phyloP scores from a whole-genome alignment of 2,113 vertebrate genomes.

The Sphaerodactylus townsendi region DNA sequence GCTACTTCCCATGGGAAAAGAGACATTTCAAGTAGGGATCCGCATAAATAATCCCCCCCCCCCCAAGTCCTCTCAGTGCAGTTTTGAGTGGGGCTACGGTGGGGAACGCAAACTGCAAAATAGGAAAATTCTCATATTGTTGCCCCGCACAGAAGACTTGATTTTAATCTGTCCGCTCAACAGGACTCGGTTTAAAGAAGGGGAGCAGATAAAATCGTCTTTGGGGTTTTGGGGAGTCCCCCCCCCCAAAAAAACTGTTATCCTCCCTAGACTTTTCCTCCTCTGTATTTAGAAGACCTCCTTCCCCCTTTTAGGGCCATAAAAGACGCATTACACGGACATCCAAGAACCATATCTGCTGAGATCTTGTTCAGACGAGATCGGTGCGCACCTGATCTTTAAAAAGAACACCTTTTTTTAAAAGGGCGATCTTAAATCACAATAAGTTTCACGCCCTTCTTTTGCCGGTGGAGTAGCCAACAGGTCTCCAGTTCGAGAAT shows the following conservation, averaged over 20 bases:
- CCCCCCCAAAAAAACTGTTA: background rate
- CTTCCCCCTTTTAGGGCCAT: background rate
- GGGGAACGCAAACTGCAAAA: background rate
- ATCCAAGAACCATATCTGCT: slow-evolving; percentile 23
- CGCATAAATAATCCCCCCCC: background rate
- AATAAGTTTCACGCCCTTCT: too few species aligned
- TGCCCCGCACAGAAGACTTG: background rate
- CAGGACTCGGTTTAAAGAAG: background rate
- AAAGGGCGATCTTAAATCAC: too few species aligned
- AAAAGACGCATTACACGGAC: background rate
- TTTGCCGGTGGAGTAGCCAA: too few species aligned
- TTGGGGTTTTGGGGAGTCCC: background rate
- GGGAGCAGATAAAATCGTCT: background rate
- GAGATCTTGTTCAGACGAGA: slow-evolving; percentile 19
- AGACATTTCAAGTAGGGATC: background rate
- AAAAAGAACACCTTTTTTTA: too few species aligned
- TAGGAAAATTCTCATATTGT: background rate
- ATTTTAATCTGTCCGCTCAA: background rate
- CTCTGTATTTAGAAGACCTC: background rate
- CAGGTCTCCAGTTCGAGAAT: too few species aligned
- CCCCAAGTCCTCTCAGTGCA: too few species aligned
- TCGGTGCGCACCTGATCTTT: background rate
- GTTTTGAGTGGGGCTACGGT: background rate
- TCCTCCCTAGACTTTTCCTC: background rate
- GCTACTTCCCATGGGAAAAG: too few species aligned